Evolutionary conservation across 2,797 vertebrate species (phyloP).

Genomic region (Peromyscus melanophrys): DNA sequence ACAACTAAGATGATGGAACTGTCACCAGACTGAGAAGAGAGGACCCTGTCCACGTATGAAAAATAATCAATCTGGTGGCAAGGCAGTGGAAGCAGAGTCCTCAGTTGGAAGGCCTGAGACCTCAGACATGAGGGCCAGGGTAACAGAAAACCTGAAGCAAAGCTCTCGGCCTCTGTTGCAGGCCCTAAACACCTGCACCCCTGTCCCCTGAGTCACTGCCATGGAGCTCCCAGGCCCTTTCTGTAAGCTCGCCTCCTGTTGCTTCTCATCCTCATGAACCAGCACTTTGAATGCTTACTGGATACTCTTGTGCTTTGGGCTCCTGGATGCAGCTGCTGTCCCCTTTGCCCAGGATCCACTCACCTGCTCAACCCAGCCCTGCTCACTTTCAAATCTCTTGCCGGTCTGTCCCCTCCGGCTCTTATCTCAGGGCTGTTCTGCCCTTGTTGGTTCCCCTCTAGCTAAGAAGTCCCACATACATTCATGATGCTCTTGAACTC

Average conservation of each 20-base stretch:
- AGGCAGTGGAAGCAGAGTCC: background rate
- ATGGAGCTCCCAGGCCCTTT: background rate
- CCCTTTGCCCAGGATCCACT: background rate
- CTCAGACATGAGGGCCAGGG: background rate
- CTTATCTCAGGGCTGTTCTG: no score
- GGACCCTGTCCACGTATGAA: background rate
- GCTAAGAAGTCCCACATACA: background rate
- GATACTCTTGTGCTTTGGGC: background rate
- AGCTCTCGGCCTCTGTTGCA: background rate
- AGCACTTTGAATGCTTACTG: accelerated
- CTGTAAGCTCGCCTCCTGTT: background rate
- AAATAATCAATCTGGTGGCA: no score
- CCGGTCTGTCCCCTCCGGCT: background rate
- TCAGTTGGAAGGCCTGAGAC: background rate
- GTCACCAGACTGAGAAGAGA: background rate
- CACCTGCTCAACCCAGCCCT: background rate
- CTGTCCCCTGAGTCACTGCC: background rate
- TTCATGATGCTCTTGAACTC: background rate
- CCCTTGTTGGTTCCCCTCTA: background rate
- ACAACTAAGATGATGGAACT: background rate
- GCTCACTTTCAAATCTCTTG: background rate
- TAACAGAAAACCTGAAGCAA: background rate
- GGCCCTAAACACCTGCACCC: accelerated
- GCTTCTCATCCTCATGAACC: background rate
- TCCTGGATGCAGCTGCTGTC: background rate